Conservation (phyloP, 2,797 vertebrate species). For the Alectoris magna region DNA sequence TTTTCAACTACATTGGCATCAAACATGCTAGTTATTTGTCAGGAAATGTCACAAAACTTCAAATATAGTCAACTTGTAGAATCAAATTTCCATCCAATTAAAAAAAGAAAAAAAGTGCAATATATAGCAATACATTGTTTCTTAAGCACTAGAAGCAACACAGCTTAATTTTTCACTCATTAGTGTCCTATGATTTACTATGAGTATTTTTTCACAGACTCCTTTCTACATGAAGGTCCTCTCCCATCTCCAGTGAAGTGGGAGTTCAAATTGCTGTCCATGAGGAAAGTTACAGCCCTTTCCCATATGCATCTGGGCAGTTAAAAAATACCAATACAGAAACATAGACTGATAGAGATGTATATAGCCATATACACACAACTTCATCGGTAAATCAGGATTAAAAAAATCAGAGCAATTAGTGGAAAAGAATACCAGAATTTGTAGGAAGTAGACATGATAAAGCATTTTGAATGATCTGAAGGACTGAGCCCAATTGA, state of each 20-base stretch:
- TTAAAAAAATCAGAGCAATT: background rate
- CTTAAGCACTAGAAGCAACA: background rate
- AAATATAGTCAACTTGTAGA: background rate
- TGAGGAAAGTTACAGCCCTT: background rate
- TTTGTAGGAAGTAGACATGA: background rate
- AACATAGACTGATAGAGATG: background rate
- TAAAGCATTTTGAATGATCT: background rate
- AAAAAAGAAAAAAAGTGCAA: background rate
- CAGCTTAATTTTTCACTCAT: slow-evolving; percentile 15
- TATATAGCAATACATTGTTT: background rate
- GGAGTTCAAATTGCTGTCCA: background rate
- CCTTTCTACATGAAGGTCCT: background rate
- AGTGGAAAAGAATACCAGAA: background rate
- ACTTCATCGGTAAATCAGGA: background rate
- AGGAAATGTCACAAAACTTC: background rate
- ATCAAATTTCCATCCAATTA: slow-evolving; percentile 32
- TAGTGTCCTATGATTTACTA: slow-evolving; percentile 18
- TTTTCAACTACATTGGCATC: background rate
- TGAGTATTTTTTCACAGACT: background rate
- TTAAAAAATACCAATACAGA: background rate
- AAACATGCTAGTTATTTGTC: background rate
- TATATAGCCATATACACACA: fast-evolving
- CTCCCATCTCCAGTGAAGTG: background rate
- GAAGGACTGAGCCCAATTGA: background rate
- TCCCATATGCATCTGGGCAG: background rate